These are phyloP conservation scores for Pseudorhiza aurosa DNA, from an alignment of 30 jellyfish, hydroid and myxozoan species.

Conservation along the genomic window DNA sequence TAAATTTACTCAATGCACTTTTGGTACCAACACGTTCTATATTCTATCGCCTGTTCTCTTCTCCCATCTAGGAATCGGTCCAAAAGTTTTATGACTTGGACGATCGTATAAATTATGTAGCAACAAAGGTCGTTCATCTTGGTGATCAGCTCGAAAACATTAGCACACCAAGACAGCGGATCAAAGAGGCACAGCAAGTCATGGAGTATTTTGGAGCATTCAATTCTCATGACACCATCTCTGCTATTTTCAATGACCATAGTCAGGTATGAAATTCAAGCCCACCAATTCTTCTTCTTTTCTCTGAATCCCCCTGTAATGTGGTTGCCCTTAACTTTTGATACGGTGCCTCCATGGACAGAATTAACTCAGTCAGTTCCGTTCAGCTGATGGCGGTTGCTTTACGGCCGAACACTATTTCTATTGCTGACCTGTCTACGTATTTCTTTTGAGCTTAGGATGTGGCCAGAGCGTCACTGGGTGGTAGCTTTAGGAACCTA, in stretches of 20 bases:
- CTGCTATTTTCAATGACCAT: conserved; percentile 88
- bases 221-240: conserved; percentile 78
- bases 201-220: conserved; percentile 96
- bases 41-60: neutral
- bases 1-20: too few species aligned
- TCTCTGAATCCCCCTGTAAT: neutral
- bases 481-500: too few species aligned
- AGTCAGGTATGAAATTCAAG: conserved; percentile 55
- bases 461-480: too few species aligned
- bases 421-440: too few species aligned
- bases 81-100: conserved; percentile 87
- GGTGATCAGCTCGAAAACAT: conserved; percentile 97
- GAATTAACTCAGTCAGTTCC: too few species aligned
- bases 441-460: too few species aligned
- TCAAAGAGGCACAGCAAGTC: conserved; percentile 92
- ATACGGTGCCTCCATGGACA: too few species aligned
- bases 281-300: neutral
- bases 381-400: too few species aligned
- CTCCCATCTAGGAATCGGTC: conserved; percentile 69
- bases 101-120: conserved; percentile 95
- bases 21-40: too few species aligned
- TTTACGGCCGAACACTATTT: too few species aligned
- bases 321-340: too few species aligned
- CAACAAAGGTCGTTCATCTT: conserved; percentile 97
- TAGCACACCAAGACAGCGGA: conserved; percentile 95